These are phyloP conservation scores for Osmoderma eremita DNA, from an alignment of 2,888 invertebrate species.

Conservation along the genomic window DNA sequence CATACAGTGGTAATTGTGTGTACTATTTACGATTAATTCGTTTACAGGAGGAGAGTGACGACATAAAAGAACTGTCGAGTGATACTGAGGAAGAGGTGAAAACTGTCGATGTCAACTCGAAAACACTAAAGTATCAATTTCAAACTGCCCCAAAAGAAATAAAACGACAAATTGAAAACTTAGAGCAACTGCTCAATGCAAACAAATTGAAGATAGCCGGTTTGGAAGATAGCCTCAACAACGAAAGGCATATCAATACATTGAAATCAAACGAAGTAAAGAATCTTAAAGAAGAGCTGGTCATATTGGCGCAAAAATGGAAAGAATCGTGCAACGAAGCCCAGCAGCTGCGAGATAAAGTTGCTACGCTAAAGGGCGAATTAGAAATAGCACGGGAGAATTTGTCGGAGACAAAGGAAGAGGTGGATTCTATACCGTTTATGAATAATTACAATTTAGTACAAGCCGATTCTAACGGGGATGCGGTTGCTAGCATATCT, in stretches of 20 bases:
- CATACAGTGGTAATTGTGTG: too few relatives aligned
- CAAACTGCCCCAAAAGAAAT: conserved; percentile 60
- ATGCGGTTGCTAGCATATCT: conserved; percentile 41
- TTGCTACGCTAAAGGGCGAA: conserved; percentile 39
- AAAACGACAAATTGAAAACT: conserved; percentile 57
- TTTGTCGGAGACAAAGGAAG: conserved; percentile 50
- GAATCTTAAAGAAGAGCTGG: conserved; percentile 55
- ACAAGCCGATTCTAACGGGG: conserved; percentile 35
- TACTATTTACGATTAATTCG: too few relatives aligned
- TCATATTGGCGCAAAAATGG: conserved; percentile 43
- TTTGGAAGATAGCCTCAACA: conserved; percentile 53
- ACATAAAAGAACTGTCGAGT: conserved; percentile 21
- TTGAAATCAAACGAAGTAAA: conserved; percentile 54
- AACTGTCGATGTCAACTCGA: conserved; percentile 55
- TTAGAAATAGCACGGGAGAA: conserved; percentile 20
- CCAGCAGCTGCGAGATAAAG: conserved; percentile 42
- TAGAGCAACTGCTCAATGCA: conserved; percentile 56
- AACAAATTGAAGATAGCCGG: conserved; percentile 56
- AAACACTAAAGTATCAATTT: conserved; percentile 61
- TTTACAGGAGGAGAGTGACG: conserved; percentile 13
- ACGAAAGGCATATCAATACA: conserved; percentile 54
- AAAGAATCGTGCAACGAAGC: conserved; percentile 47
- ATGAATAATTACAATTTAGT: conserved; percentile 11
- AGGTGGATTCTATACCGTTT: conserved; percentile 22
- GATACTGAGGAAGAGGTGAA: conserved; percentile 34